Evolutionary conservation across 2,797 vertebrate genomes (phyloP).

Genomic region (Neopelma chrysocephalum): DNA sequence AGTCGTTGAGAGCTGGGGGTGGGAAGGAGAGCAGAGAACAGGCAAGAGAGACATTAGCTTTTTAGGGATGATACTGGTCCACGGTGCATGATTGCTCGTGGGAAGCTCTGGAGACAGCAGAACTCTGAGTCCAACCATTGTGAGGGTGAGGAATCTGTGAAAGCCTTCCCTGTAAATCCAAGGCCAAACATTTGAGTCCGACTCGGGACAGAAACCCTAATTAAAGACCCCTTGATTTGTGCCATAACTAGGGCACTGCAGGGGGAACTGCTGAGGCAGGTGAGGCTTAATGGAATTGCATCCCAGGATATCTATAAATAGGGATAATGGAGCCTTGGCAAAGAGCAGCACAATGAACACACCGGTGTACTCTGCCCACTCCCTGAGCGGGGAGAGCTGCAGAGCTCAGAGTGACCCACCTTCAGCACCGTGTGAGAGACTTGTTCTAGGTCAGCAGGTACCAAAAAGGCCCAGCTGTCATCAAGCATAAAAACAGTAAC

Average conservation of each 20-base stretch:
- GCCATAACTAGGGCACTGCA: not conserved
- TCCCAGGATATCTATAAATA: constrained; percentile 40
- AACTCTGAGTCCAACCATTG: not conserved
- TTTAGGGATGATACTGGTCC: not conserved
- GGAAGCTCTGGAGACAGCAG: not conserved
- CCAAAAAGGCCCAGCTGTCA: constrained; percentile 55
- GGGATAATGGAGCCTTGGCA: constrained; percentile 4
- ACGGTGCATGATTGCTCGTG: accelerated
- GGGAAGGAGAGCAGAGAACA: not conserved
- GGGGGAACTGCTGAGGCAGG: constrained; percentile 32
- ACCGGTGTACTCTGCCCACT: not conserved
- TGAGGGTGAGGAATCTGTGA: not conserved
- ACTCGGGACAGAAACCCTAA: not conserved
- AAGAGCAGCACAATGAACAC: not conserved
- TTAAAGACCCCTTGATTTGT: not conserved
- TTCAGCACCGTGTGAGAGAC: not conserved
- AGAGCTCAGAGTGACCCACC: constrained; percentile 37
- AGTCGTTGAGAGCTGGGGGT: not conserved
- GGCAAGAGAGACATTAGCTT: not conserved
- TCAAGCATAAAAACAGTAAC: constrained; percentile 5
- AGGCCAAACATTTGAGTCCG: not conserved
- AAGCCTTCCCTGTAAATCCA: not conserved
- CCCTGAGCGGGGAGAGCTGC: not conserved
- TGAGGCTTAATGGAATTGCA: not conserved
- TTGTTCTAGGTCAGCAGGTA: constrained; percentile 67